Percentiles rank a stretch among this genome's conserved stretches.
These are phyloP conservation scores for Clepsis dumicolana DNA, from an alignment of 2,888 invertebrate genomes.

Conservation along the genomic window DNA sequence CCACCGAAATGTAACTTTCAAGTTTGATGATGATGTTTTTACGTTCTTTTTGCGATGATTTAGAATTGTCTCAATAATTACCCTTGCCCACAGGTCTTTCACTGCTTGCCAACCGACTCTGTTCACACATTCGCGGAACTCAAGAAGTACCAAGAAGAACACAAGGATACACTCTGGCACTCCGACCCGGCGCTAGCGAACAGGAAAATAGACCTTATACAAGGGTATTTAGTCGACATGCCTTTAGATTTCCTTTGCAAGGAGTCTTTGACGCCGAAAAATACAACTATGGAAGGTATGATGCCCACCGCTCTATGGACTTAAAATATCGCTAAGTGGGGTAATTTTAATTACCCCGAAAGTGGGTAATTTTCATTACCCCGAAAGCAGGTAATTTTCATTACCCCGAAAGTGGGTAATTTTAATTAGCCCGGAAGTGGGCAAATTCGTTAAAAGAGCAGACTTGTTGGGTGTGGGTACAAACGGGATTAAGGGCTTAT, in stretches of 20 bases:
- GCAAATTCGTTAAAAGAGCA: no score
- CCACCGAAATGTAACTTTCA: no score
- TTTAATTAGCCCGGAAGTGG: no score
- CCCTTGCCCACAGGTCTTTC: slow-evolving; percentile 88
- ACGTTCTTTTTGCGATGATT: no score
- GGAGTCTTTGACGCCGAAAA: slow-evolving; percentile 94
- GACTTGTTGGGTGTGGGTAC: no score
- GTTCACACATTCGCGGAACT: slow-evolving; percentile 92
- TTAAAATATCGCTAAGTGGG: slow-evolving; percentile 62
- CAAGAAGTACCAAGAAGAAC: slow-evolving; percentile 90
- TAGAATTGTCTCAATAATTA: neutral
- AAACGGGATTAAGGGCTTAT: no score
- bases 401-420: no score
- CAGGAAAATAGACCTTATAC: slow-evolving; percentile 90
- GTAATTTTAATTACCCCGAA: neutral
- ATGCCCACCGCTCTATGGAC: slow-evolving; percentile 98
- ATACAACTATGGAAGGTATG: slow-evolving; percentile 95
- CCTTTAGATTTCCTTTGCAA: slow-evolving; percentile 96
- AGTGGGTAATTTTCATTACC: neutral
- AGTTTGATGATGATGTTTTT: no score
- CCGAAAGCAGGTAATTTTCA: neutral
- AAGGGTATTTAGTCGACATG: slow-evolving; percentile 95
- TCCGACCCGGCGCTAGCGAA: slow-evolving; percentile 91
- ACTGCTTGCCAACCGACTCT: slow-evolving; percentile 94
- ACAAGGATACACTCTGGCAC: slow-evolving; percentile 88